These are phyloP conservation scores for Sycobia sp. DNA, from an alignment of 1,140 invertebrate genomes.

Conservation along the genomic window DNA sequence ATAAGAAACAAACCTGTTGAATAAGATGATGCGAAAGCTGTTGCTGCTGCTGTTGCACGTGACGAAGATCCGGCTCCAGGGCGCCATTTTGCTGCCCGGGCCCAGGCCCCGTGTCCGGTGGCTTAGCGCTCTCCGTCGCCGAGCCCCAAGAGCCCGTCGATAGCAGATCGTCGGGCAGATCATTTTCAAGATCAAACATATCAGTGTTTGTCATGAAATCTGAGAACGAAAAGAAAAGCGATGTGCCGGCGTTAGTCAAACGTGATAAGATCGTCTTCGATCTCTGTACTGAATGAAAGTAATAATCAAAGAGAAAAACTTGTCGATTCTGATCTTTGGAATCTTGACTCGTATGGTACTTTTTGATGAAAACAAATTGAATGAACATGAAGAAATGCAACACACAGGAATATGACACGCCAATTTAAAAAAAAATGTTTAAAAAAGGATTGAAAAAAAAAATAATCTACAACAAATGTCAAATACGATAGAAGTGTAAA, in stretches of 20 bases:
- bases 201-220: slow-evolving; percentile 74
- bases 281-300: neutral
- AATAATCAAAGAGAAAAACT: slow-evolving; percentile 17
- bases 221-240: slow-evolving; percentile 47
- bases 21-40: slow-evolving; percentile 69
- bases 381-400: slow-evolving; percentile 30
- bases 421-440: slow-evolving; percentile 10
- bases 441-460: slow-evolving; percentile 20
- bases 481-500: slow-evolving; percentile 24
- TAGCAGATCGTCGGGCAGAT: slow-evolving; percentile 90
- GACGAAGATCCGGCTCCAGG: slow-evolving; percentile 62
- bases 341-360: slow-evolving; percentile 2
- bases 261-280: no score
- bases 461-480: slow-evolving; percentile 8
- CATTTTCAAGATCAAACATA: slow-evolving; percentile 88
- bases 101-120: slow-evolving; percentile 76
- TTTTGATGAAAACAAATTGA: slow-evolving; percentile 16
- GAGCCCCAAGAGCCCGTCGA: slow-evolving; percentile 72
- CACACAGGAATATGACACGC: slow-evolving; percentile 19
- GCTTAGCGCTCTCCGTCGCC: slow-evolving; percentile 67
- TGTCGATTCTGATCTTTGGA: slow-evolving; percentile 17
- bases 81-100: slow-evolving; percentile 77
- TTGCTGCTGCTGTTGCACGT: slow-evolving; percentile 64
- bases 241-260: no score
- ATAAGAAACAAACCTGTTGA: no score